These are phyloP conservation scores for Neodiprion pinetum DNA, from an alignment of 1,140 invertebrate genomes.

Conservation along the genomic window DNA sequence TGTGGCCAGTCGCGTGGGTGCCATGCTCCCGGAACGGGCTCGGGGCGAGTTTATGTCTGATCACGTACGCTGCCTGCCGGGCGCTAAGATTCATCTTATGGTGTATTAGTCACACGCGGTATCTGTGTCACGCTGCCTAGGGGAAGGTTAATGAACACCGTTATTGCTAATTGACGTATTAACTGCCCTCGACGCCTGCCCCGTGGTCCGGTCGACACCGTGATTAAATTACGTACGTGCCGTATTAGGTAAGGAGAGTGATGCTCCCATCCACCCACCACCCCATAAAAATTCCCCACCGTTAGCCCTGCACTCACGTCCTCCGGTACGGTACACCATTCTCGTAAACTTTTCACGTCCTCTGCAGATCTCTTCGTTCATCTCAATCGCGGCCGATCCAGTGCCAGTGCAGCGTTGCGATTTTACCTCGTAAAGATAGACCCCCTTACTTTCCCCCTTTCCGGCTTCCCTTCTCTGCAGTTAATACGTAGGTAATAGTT, in stretches of 20 bases:
- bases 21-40: background rate
- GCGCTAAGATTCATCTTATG: conserved; percentile 4
- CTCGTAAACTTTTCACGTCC: background rate
- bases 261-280: conserved; percentile 24
- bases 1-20: conserved; percentile 15
- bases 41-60: conserved; percentile 18
- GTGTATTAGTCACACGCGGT: conserved; percentile 13
- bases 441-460: no score
- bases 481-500: no score
- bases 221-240: background rate
- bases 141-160: conserved; percentile 44
- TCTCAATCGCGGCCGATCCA: background rate
- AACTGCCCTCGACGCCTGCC: conserved; percentile 43
- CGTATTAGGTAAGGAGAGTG: conserved; percentile 18
- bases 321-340: conserved; percentile 25
- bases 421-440: no score
- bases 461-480: no score
- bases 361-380: background rate
- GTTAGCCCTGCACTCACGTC: conserved; percentile 14
- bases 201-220: conserved; percentile 28
- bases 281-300: conserved; percentile 26
- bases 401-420: background rate
- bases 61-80: background rate
- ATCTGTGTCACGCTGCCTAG: conserved; percentile 30
- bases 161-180: conserved; percentile 50